Evolutionary conservation across 1,140 invertebrate genomes (phyloP), one percentile per base, ranked within the genome.

Genomic region (Drosophila persimilis): DNA sequence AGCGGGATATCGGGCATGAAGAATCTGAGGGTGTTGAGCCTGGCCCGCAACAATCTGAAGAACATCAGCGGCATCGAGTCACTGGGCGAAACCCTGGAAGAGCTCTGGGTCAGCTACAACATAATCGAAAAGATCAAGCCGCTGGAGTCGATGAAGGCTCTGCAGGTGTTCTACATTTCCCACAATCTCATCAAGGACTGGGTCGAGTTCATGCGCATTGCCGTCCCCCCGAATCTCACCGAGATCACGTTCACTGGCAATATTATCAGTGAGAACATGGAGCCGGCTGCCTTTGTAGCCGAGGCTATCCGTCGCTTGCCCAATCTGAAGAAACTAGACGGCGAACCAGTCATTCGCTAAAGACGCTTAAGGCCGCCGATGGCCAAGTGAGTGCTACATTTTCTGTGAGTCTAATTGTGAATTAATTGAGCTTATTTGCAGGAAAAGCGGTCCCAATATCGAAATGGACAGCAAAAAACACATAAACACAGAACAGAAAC

Each of bases 41-140:
- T 99, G 5, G 96, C 96, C 13, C 93, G 97, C 76, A 99, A 99
- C 91, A 95, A 96, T 76, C 96, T 99, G 4, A 99, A 99, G 92
- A 95, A 93, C n/a, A 95, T 99, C 50, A 92, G 94, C 35, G 97
- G 97, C 24, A 93, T 17, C 0, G 17, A 17, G 17, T 17, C 17
- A 17, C 17, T 17, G 17, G 17, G 17, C 17, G 17, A 17, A 17
- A 17, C 17, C 17, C 17, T 17, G 17, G 17, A 17, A 17, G 17
- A 17, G 17, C 17, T 98, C 1, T 99, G 98, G 98, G 96, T 98
- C 62, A 98, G 17, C 17, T 17, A 17, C 17, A 17, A 17, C 17
- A 1, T 17, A 17, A 17, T 17, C 17, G 17, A 17, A 17, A 17
- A 17, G 17, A 17, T 17, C 17, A 17, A 17, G 17, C 17, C 17